Conservation (phyloP, 2,888 invertebrate species). For the Drosophila gaucha region DNA sequence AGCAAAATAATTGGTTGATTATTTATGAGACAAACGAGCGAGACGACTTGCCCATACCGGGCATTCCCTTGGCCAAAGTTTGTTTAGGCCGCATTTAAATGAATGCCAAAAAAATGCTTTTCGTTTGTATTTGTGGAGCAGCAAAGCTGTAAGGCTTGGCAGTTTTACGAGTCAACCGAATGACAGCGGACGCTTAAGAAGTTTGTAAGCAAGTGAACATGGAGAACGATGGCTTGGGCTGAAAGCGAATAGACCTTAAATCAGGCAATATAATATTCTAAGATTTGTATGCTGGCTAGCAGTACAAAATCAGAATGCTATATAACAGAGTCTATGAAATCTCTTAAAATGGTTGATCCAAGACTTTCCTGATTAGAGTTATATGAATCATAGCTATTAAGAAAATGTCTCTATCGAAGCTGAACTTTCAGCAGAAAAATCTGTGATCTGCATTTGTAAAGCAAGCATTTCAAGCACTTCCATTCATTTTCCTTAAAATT, state of each 20-base stretch:
- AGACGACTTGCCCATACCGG: conserved; percentile 30
- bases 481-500: no score
- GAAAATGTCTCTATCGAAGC: no score
- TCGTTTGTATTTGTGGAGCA: conserved; percentile 12
- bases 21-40: conserved; percentile 74
- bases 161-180: neutral
- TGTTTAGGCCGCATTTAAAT: conserved; percentile 64
- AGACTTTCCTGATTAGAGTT: no score
- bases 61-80: conserved; percentile 47
- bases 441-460: no score
- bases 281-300: no score
- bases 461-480: no score
- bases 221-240: neutral
- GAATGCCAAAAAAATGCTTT: conserved; percentile 49
- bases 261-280: no score
- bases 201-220: conserved; percentile 1
- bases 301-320: no score
- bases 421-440: no score
- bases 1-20: conserved; percentile 82
- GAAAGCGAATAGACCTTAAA: neutral
- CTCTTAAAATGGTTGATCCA: no score
- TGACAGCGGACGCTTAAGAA: neutral
- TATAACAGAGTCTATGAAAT: no score
- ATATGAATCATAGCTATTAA: no score
- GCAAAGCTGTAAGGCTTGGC: conserved; percentile 9